Percentiles rank a stretch among this genome's conserved stretches.
Evolutionary conservation across 1,140 invertebrate species (phyloP).

Genomic region (Saccostrea glomerata): DNA sequence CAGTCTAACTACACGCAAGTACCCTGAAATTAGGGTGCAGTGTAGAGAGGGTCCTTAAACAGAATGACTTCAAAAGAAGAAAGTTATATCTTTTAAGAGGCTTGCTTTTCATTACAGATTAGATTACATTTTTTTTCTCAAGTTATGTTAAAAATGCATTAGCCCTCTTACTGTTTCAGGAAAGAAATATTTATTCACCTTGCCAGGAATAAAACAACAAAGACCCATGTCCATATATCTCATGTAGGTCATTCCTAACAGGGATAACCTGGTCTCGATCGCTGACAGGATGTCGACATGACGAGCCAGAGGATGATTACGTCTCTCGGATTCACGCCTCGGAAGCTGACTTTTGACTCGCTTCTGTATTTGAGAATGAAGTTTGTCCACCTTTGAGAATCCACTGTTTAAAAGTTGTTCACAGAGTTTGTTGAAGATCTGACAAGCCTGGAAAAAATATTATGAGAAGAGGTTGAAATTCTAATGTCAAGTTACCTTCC

Average conservation of each 20-base stretch:
- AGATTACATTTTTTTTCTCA: too few relatives aligned
- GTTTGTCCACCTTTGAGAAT: slow-evolving; percentile 88
- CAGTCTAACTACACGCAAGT: too few relatives aligned
- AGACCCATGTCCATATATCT: slow-evolving; percentile 90
- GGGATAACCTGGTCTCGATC: slow-evolving; percentile 93
- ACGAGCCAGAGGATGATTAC: slow-evolving; percentile 89
- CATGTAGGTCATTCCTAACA: slow-evolving; percentile 94
- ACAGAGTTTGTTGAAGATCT: slow-evolving; percentile 87
- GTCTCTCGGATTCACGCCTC: slow-evolving; percentile 91
- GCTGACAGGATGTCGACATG: slow-evolving; percentile 94
- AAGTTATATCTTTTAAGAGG: too few relatives aligned
- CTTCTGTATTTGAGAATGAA: slow-evolving; percentile 84
- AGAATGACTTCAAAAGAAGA: too few relatives aligned
- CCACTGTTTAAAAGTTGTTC: slow-evolving; percentile 89
- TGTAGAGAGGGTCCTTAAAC: too few relatives aligned
- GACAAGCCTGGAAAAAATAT: slow-evolving; percentile 86
- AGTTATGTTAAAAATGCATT: too few relatives aligned
- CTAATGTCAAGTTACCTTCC: too few relatives aligned
- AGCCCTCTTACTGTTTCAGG: neutral
- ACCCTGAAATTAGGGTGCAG: too few relatives aligned
- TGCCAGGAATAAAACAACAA: slow-evolving; percentile 96
- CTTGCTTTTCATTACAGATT: too few relatives aligned
- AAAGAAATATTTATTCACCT: slow-evolving; percentile 79
- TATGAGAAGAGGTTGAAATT: too few relatives aligned
- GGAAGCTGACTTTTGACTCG: slow-evolving; percentile 90